phyloP scores from a whole-genome alignment of 1,140 invertebrate genomes.

The Planococcus citri region DNA sequence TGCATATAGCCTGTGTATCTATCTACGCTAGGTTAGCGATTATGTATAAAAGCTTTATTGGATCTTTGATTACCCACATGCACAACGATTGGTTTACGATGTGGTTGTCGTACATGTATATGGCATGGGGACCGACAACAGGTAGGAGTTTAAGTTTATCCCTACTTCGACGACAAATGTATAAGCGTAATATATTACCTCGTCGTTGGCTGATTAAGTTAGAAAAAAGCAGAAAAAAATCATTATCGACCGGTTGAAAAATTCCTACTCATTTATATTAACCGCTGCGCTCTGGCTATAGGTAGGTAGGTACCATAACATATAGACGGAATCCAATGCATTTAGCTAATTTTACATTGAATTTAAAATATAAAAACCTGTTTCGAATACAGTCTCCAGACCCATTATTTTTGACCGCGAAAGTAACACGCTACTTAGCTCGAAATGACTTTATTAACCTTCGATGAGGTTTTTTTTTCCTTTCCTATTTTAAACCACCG shows the following conservation, averaged over 20 bases:
- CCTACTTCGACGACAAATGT: neutral
- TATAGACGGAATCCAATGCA: neutral
- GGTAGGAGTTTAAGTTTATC: neutral
- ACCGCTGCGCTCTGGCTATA: neutral
- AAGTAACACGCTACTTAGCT: neutral
- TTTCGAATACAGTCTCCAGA: neutral
- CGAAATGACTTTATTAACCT: conserved; percentile 15
- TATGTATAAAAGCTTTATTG: neutral
- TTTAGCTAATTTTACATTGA: neutral
- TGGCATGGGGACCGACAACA: neutral
- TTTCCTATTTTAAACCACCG: too few relatives aligned
- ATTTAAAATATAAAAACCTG: conserved; percentile 2
- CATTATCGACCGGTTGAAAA: too few relatives aligned
- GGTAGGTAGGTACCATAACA: too few relatives aligned
- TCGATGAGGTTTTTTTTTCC: neutral
- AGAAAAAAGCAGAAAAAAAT: neutral
- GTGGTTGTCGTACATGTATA: neutral
- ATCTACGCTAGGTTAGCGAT: neutral
- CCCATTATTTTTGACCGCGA: conserved; percentile 10
- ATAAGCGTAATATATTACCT: neutral
- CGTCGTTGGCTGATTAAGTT: neutral
- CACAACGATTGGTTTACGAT: neutral
- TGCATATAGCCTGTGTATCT: too few relatives aligned
- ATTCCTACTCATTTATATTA: neutral
- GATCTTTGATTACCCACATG: neutral